Conservation (phyloP, 1,140 invertebrate species). For the Drosophila orosa region DNA sequence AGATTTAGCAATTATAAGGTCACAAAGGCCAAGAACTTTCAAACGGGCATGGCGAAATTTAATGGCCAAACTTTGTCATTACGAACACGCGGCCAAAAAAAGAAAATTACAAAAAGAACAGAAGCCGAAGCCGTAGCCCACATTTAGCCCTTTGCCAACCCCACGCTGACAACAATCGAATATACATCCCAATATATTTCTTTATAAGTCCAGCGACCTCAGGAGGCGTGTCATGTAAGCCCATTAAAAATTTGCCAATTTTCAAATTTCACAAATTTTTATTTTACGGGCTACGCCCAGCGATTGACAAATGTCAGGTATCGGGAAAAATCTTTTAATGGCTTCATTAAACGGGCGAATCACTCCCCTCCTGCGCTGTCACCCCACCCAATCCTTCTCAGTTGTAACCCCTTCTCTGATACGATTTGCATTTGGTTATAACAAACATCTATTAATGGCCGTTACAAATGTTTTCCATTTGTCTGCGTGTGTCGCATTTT, state of each 20-base stretch:
- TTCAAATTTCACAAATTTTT: conserved; percentile 56
- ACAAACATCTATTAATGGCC: conserved; percentile 77
- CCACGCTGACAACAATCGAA: conserved; percentile 14
- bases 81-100: conserved; percentile 34
- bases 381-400: background rate
- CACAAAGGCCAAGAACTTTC: conserved; percentile 33
- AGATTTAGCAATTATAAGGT: conserved; percentile 72
- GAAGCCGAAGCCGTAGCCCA: conserved; percentile 18
- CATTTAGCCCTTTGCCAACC: conserved; percentile 61
- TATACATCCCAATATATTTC: conserved; percentile 26
- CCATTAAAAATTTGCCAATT: conserved; percentile 75
- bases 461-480: conserved; percentile 82
- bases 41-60: conserved; percentile 57
- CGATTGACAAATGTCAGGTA: conserved; percentile 74
- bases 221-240: conserved; percentile 51
- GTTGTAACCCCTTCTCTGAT: conserved; percentile 63
- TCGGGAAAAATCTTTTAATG: conserved; percentile 67
- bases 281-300: conserved; percentile 70
- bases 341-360: conserved; percentile 69
- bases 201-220: conserved; percentile 11
- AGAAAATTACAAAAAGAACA: conserved; percentile 1
- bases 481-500: conserved; percentile 67
- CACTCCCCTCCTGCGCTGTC: conserved; percentile 25
- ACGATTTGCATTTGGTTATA: conserved; percentile 68
- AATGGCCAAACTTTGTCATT: conserved; percentile 73